Evolutionary conservation across 1,140 invertebrate species (phyloP), one percentile per base, ranked within the genome.

Genomic region (Asobara japonica): DNA sequence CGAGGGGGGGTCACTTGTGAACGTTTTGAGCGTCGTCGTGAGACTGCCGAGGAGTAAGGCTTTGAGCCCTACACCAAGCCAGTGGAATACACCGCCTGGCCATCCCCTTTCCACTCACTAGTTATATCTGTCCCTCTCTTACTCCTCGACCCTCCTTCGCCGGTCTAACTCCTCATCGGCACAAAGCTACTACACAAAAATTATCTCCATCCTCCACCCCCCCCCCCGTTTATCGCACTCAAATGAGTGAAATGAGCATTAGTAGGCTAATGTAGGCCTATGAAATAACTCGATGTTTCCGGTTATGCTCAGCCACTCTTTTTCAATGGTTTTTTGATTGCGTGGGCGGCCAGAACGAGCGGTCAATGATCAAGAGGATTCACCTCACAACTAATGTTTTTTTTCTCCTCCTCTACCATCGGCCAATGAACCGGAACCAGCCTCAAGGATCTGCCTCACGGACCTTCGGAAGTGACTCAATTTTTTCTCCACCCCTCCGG

Each of bases 1-100:
- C 6, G 8, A 60, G 22, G 2, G 20, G 30, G 30, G 33, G 10
- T 27, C 13, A 29, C 65, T 62, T 38, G 69, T 41, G 51, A 74
- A 79, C 77, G 77, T 74, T 78, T 78, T 76, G 78, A 78, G 78
- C 74, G 75, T 69, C 79, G 77, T 77, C 65, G 61, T 72, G 74
- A 78, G 78, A 80, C 79, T 80, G 79, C 74, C 78, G 75, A 79
- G 71, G 60, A 62, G 60, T 29, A 30, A 27, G n/a, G 29, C 29
- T 25, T 56, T 56, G 51, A 56, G 51, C 51, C 51, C 51, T 27
- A 25, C 51, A 27, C 20, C 51, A 56, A 56, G 51, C 51, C 51
- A 56, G 51, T 13, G 20, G 51, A 56, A 56, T 56, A 56, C 78
- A 78, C 78, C 73, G 67, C 61, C 73, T 77, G 74, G 65, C 75